These are phyloP conservation scores for Chinchilla lanigera DNA, from an alignment of 2,113 vertebrate species.

Conservation along the genomic window DNA sequence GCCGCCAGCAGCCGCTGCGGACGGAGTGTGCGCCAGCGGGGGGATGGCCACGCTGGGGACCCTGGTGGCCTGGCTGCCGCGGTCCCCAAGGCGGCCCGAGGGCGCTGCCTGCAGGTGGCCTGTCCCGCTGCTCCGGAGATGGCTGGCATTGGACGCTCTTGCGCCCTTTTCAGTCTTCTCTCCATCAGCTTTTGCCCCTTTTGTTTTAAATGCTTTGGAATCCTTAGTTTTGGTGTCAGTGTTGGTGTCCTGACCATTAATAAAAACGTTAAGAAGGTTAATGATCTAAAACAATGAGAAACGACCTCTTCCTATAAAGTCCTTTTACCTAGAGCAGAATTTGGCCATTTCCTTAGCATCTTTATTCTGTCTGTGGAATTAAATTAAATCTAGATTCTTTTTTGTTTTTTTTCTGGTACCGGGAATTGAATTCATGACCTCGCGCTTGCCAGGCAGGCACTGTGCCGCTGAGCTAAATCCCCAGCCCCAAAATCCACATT, in stretches of 20 bases:
- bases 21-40: constrained; percentile 80
- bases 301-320: constrained; percentile 2
- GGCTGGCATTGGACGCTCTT: constrained; percentile 70
- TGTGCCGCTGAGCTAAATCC: too few relatives aligned
- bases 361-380: constrained; percentile 29
- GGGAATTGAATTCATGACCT: too few relatives aligned
- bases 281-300: neutral
- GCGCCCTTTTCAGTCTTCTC: constrained; percentile 80
- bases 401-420: too few relatives aligned
- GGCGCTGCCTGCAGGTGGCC: constrained; percentile 75
- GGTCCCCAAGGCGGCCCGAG: constrained; percentile 79
- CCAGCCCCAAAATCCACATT: constrained; percentile 47
- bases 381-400: too few relatives aligned
- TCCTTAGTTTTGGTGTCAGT: constrained; percentile 81
- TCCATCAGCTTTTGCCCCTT: constrained; percentile 77
- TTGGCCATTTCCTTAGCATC: neutral
- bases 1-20: constrained; percentile 60
- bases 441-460: too few relatives aligned
- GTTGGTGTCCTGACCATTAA: constrained; percentile 84
- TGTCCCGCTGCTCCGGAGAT: constrained; percentile 53
- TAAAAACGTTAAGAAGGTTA: constrained; percentile 66
- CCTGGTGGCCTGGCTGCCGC: constrained; percentile 72
- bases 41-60: constrained; percentile 81
- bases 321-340: constrained; percentile 4
- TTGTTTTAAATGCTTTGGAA: constrained; percentile 81